Conservation (phyloP, 2,113 vertebrate genomes). For the Hemiprocne comata region DNA sequence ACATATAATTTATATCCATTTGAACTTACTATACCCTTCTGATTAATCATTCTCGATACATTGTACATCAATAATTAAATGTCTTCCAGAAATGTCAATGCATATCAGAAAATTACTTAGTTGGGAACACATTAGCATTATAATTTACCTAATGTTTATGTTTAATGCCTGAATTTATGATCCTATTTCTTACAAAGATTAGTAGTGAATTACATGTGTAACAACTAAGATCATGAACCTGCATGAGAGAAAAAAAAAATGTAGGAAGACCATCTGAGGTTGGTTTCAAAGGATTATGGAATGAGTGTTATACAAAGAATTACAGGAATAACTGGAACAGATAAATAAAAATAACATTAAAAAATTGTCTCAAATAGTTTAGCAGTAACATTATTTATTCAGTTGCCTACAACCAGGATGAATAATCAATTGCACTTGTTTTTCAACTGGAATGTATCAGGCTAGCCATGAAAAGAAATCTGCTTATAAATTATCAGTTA, state of each 20-base stretch:
- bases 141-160: conserved; percentile 63
- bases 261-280: neutral
- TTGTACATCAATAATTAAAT: conserved; percentile 60
- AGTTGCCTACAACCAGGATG: neutral
- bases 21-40: conserved; percentile 48
- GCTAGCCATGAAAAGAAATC: neutral
- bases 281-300: neutral
- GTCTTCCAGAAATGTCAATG: conserved; percentile 60
- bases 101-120: conserved; percentile 63
- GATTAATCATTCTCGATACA: conserved; percentile 58
- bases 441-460: neutral
- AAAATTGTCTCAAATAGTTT: neutral
- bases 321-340: neutral
- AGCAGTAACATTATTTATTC: neutral
- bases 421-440: neutral
- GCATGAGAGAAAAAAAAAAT: neutral
- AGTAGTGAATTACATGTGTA: conserved; percentile 20
- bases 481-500: neutral
- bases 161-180: conserved; percentile 49
- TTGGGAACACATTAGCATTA: conserved; percentile 47
- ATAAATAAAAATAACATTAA: neutral
- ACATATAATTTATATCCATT: conserved; percentile 54
- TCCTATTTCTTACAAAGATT: conserved; percentile 31
- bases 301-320: neutral
- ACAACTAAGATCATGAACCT: neutral